Evolutionary conservation across 2,797 vertebrate genomes (phyloP), one percentile per base, ranked within the genome.

Genomic region (Chaenodraco wilsoni): DNA sequence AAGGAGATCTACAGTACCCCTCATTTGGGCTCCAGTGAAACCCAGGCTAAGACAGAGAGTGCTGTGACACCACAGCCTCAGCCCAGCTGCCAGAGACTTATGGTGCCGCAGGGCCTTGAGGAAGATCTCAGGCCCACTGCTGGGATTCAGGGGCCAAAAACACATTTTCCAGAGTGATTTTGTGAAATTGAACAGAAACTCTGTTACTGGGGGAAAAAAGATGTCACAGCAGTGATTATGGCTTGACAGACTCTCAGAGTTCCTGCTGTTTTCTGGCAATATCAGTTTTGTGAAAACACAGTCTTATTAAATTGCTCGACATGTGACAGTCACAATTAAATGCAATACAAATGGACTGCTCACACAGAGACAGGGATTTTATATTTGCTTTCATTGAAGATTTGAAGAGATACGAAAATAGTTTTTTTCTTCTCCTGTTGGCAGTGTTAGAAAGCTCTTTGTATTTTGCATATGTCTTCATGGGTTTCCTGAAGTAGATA

Each of bases 81-180:
- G 70, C 78, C 80, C 81, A 86, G 79, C 81, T 90, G 85, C 85
- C 79, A 71, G 68, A 74, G 70, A 55, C 67, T 81, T 88, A 81
- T 78, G 79, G 64, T 65, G 62, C 66, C 73, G 74, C 76, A 52
- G 60, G 64, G 81, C 74, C 59, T 74, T 74, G 78, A 84, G 52
- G 46, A 82, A 78, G 66, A 65, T 61, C 77, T 77, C 66, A 4
- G 51, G 75, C 76, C 75, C 84, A 81, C 87, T 68, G 81, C 85
- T 76, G 87, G 87, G 85, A 86, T 73, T 74, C 84, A 46, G 87
- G 78, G 82, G 79, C 83, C 84, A 84, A 81, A 90, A 88, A 79
- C 79, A 83, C 84, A 90, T 89, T 92, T 87, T 85, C 81, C 69
- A 84, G 71, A 86, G 72, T 85, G 82, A 90, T 87, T 88, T 85